Conservation (phyloP, 2,888 invertebrate genomes). For the Habrosyne pyritoides region DNA sequence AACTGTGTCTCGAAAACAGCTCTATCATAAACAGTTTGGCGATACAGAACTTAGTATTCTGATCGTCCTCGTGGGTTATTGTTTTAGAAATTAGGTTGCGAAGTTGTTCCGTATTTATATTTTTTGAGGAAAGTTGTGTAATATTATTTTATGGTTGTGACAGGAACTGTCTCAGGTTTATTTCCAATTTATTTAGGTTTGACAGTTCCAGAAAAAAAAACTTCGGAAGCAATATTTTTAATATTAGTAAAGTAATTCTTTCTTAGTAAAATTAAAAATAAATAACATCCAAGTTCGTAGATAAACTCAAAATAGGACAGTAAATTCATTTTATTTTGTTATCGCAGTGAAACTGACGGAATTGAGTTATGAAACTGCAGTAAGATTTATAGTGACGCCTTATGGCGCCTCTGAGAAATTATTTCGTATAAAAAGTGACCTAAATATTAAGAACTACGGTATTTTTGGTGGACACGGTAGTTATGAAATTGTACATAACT, state of each 20-base stretch:
- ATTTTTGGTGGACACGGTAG: too few species aligned
- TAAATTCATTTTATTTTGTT: conserved; percentile 50
- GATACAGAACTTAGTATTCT: conserved; percentile 22
- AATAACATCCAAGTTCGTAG: conserved; percentile 25
- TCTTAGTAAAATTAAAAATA: conserved; percentile 10
- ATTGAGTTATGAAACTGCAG: conserved; percentile 61
- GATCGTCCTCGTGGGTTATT: not conserved
- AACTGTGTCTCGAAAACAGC: conserved; percentile 29
- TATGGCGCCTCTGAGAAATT: conserved; percentile 38
- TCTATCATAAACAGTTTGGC: conserved; percentile 22
- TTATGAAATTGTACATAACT: too few species aligned
- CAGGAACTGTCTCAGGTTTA: not conserved
- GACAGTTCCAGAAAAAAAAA: not conserved
- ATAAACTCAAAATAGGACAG: conserved; percentile 30
- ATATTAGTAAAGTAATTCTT: not conserved
- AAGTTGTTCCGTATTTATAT: not conserved
- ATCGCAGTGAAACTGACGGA: conserved; percentile 47
- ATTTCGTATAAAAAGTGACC: conserved; percentile 8
- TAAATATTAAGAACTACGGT: not conserved
- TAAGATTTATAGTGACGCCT: conserved; percentile 59
- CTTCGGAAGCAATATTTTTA: not conserved
- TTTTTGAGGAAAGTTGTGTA: not conserved
- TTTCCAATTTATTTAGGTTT: not conserved
- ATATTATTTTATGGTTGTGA: not conserved
- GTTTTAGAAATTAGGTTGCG: not conserved